Evolutionary conservation across 2,113 vertebrate genomes (phyloP).

Genomic region (Alosa alosa): DNA sequence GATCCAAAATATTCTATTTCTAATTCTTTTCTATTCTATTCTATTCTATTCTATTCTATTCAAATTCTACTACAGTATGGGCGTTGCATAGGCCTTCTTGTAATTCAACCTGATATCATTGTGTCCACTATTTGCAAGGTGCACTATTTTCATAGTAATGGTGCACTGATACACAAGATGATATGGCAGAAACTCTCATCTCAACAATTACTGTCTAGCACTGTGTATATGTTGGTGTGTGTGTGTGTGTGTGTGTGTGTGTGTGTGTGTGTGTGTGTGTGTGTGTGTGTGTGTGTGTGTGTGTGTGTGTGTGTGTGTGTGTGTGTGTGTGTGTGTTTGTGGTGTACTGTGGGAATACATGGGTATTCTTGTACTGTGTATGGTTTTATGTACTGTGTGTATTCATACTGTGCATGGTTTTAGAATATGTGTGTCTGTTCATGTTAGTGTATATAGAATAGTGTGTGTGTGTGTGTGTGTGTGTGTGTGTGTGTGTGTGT

Average conservation of each 20-base stretch:
- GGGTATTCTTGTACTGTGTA: not conserved
- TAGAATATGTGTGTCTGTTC: not conserved
- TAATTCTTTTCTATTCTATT: no score
- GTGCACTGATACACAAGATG: not conserved
- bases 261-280: not conserved
- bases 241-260: constrained; percentile 9
- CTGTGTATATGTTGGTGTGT: not conserved
- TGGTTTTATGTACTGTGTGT: no score
- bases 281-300: not conserved
- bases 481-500: not conserved
- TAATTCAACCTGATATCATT: no score
- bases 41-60: no score
- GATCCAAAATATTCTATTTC: not conserved
- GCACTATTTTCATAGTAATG: no score
- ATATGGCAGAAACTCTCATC: not conserved
- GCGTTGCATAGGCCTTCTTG: not conserved
- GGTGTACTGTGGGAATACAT: not conserved
- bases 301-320: not conserved
- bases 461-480: not conserved
- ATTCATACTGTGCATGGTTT: no score
- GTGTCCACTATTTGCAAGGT: no score
- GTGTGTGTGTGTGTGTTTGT: not conserved
- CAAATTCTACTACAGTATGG: no score
- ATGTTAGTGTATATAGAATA: not conserved
- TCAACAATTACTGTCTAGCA: no score